Evolutionary conservation across 2,113 vertebrate species (phyloP), one percentile per base, ranked within the genome.

Genomic region (Rhinogobius similis): DNA sequence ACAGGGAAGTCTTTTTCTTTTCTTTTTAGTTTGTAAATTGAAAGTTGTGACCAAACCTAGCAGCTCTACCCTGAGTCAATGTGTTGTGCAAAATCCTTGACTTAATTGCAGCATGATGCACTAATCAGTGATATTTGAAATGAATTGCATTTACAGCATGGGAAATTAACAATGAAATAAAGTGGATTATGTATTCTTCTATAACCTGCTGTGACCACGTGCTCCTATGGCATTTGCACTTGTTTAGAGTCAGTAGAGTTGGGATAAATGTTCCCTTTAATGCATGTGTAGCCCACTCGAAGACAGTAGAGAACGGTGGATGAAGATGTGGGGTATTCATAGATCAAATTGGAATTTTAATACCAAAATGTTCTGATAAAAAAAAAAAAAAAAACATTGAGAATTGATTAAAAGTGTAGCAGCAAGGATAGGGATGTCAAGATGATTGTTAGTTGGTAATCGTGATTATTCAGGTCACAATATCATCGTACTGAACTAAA

Each of bases 81-180:
- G 36, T 80, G 66, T 68, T 73, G 69, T 75, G 65, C 50, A 56
- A 48, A 26, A 27, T 56, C 55, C 32, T 11, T 21, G 32, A 36
- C 50, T 48, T 41, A 58, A 75, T 61, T 76, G 69, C 20, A 73
- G 81, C 77, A 82, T 87, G 79, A 81, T 75, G 69, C 62, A 76
- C 63, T 65, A 63, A 32, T 73, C 55, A 29, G 65, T 52, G 64
- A 64, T 67, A 46, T 67, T 77, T 65, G 27, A 18, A 75, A 20
- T 67, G 62, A 20, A 46, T 41, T 43, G 24, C n/a, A 65, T 39
- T 26, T 78, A 68, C 44, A 14, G 36, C 61, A 70, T 78, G 65
- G 52, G 53, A 70, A 65, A 78, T 58, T 20, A 50, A 52, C 23
- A 8, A n/a, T 29, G 23, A 65, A 41, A 1, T 10, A 20, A 62